Percentiles rank a stretch among this genome's conserved stretches.
Evolutionary conservation across 2,797 vertebrate genomes (phyloP).

Genomic region (Champsocephalus gunnari): DNA sequence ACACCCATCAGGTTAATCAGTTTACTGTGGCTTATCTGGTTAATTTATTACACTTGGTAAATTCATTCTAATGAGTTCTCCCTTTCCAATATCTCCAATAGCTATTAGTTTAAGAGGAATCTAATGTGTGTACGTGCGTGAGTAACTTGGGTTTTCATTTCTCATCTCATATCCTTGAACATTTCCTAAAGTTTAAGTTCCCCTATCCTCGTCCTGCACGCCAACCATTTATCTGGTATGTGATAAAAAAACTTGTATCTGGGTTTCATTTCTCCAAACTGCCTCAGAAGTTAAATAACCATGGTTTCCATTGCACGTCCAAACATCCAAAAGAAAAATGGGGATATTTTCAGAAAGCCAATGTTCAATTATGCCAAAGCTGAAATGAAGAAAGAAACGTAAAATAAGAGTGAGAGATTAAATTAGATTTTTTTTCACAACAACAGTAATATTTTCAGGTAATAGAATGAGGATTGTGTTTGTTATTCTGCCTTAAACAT

Average conservation of each 20-base stretch:
- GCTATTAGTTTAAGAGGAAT: conserved; percentile 1
- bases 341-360: not conserved
- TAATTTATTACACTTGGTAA: not conserved
- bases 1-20: not conserved
- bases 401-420: not conserved
- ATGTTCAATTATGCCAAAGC: not conserved
- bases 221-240: not conserved
- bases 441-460: not conserved
- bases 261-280: conserved; percentile 21
- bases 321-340: not conserved
- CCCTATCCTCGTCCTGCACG: too few species aligned
- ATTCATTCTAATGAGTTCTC: conserved; percentile 34
- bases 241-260: not conserved
- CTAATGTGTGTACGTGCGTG: conserved; percentile 24
- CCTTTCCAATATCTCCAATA: conserved; percentile 2
- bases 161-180: not conserved
- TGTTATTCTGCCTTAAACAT: conserved; percentile 8
- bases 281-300: not conserved
- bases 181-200: too few species aligned
- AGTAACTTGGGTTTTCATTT: not conserved
- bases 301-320: too few species aligned
- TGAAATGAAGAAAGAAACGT: not conserved
- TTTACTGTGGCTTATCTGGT: not conserved
- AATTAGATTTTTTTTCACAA: not conserved
- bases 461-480: not conserved